Conservation (phyloP, 2,888 invertebrate species). For the Standfussiana lucernea region DNA sequence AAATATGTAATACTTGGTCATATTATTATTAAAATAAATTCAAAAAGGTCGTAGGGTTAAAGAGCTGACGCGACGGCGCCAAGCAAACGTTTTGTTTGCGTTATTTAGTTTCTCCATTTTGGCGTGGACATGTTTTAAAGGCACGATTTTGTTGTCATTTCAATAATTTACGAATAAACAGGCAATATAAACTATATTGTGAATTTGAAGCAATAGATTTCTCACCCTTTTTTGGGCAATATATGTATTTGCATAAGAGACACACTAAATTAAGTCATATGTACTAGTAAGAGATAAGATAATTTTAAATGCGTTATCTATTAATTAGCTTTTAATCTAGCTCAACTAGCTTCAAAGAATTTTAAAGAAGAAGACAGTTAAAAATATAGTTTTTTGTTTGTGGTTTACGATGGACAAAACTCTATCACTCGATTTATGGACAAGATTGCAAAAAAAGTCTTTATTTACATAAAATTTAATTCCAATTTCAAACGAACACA, state of each 20-base stretch:
- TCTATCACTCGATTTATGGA: not conserved
- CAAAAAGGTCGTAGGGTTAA: constrained; percentile 57
- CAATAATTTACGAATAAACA: constrained; percentile 1
- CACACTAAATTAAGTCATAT: not conserved
- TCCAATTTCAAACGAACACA: constrained; percentile 11
- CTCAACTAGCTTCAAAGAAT: not conserved
- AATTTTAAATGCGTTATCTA: not conserved
- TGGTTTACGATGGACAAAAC: not conserved
- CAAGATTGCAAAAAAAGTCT: not conserved
- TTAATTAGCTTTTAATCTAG: not conserved
- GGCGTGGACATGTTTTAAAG: constrained; percentile 21
- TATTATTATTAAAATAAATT: constrained; percentile 58
- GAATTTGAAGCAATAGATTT: not conserved
- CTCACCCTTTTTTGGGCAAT: not conserved
- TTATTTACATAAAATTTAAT: constrained; percentile 1
- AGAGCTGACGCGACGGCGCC: constrained; percentile 23
- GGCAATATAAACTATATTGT: not conserved
- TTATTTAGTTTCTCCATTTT: constrained; percentile 33
- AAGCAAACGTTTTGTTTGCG: constrained; percentile 27
- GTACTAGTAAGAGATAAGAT: not conserved
- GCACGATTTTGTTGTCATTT: constrained; percentile 46
- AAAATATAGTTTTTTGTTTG: not conserved
- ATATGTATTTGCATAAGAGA: not conserved
- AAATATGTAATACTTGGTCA: constrained; percentile 53
- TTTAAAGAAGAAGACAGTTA: too few relatives aligned